Evolutionary conservation across 2,797 vertebrate species (phyloP), one percentile per base, ranked within the genome.

Genomic region (Poeciliopsis gracilis): DNA sequence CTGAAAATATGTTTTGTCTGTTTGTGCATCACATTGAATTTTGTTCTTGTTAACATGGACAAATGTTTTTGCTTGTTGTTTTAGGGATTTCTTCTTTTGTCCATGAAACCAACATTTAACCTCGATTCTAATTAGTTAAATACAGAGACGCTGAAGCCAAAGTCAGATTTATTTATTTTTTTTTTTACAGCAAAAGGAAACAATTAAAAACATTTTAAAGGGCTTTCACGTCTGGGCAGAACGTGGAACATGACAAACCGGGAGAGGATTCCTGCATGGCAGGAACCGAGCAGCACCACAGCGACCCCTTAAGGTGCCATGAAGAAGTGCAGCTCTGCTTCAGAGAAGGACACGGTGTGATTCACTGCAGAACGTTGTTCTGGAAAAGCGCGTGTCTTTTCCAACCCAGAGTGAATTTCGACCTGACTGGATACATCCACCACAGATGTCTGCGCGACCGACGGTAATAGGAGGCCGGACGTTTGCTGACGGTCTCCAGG

Each of bases 291-390:
- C 80, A 84, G 89, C 76, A 18, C 75, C 61, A 84, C 76, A 90
- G 87, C 16, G 87, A 79, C 91, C 88, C 91, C 92, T 89, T 86
- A 83, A 88, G 92, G 89, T 30, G 30, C 0, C 20, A 72, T 0
- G 0, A 13, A 13, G 7, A 77, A 63, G 30, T 77, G 7, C 0
- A 77, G 41, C 5, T 43, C 72, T 53, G 30, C 70, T 55, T 72
- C 3, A 13, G 0, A 71, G 2, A 66, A 41, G 5, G 5, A 2
- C 38, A 45, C 23, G 15, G 28, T 16, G 63, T 15, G 67, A 70
- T 28, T 67, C 57, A 23, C 5, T 41, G 49, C 30, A 55, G 13
- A 0, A 43, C 61, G 36, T 79, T 45, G 13, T 72, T 79, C 51
- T 46, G 36, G 13, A 49, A 49, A 33, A 74, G 79, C 59, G 51